Evolutionary conservation across 2,888 invertebrate species (phyloP).

Genomic region (Teinopalpus imperialis): DNA sequence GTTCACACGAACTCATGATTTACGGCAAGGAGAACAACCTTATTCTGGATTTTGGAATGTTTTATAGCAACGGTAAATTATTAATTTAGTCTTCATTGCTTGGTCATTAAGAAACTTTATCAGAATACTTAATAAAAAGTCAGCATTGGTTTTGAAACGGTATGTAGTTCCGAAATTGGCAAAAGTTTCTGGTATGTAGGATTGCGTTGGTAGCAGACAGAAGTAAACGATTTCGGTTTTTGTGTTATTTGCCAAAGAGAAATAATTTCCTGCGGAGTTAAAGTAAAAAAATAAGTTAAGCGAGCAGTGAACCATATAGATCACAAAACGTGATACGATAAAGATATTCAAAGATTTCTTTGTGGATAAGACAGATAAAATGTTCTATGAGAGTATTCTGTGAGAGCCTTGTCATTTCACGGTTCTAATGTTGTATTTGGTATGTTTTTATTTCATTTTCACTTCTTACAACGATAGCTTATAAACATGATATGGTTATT

Average conservation of each 20-base stretch:
- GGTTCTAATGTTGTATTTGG: too few relatives aligned
- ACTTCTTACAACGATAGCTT: too few relatives aligned
- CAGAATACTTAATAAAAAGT: not conserved
- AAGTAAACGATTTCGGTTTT: constrained; percentile 43
- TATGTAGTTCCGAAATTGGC: not conserved
- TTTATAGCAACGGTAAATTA: not conserved
- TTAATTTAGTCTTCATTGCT: constrained; percentile 26
- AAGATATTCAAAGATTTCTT: too few relatives aligned
- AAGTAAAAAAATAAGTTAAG: constrained; percentile 32
- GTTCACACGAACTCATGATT: constrained; percentile 68
- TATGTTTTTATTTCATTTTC: too few relatives aligned
- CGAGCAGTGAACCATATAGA: constrained; percentile 45
- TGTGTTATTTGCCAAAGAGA: constrained; percentile 48
- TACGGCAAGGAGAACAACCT: constrained; percentile 46
- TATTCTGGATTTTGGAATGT: constrained; percentile 22
- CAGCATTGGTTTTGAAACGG: constrained; percentile 20
- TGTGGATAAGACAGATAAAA: too few relatives aligned
- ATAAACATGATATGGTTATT: too few relatives aligned
- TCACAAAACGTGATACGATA: not conserved
- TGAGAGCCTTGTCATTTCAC: too few relatives aligned
- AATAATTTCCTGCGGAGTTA: constrained; percentile 59
- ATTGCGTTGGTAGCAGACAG: constrained; percentile 50
- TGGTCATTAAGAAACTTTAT: not conserved
- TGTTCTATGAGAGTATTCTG: too few relatives aligned
- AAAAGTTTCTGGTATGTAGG: constrained; percentile 21